Evolutionary conservation across 2,113 vertebrate species (phyloP).

Genomic region (Saguinus imperator): DNA sequence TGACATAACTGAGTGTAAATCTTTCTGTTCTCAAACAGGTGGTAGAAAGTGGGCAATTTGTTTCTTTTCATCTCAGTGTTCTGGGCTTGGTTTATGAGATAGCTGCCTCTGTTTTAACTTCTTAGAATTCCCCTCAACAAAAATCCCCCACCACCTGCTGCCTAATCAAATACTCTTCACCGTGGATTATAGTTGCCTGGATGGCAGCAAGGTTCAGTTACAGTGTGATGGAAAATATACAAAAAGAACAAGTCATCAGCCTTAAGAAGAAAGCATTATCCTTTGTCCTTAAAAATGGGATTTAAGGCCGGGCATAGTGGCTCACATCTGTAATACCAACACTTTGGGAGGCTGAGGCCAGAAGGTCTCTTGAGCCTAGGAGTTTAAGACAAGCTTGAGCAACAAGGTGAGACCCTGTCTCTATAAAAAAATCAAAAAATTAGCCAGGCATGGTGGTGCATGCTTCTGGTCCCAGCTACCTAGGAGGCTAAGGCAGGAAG

Average conservation of each 20-base stretch:
- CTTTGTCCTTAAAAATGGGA: not conserved
- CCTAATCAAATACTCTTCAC: not conserved
- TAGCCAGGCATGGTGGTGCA: too few species aligned
- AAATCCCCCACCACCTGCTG: slow-evolving; percentile 47
- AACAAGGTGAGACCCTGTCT: too few species aligned
- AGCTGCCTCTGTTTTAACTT: slow-evolving; percentile 45
- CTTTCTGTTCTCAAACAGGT: slow-evolving; percentile 58
- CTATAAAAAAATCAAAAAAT: too few species aligned
- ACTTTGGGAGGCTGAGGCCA: too few species aligned
- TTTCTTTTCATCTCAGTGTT: slow-evolving; percentile 41
- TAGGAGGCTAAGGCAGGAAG: too few species aligned
- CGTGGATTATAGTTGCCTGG: not conserved
- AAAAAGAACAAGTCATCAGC: not conserved
- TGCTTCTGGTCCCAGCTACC: too few species aligned
- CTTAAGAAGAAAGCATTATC: not conserved
- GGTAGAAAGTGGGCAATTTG: slow-evolving; percentile 30
- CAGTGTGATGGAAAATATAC: not conserved
- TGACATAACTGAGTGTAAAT: not conserved
- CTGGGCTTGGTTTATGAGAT: slow-evolving; percentile 20
- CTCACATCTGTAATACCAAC: too few species aligned
- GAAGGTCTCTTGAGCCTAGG: too few species aligned
- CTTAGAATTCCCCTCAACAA: slow-evolving; percentile 55
- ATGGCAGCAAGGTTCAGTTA: not conserved
- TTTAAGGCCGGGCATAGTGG: not conserved
- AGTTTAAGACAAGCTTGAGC: too few species aligned